Evolutionary conservation across 1,140 invertebrate genomes (phyloP), one percentile per base, ranked within the genome.

Genomic region (Lucilia sericata): DNA sequence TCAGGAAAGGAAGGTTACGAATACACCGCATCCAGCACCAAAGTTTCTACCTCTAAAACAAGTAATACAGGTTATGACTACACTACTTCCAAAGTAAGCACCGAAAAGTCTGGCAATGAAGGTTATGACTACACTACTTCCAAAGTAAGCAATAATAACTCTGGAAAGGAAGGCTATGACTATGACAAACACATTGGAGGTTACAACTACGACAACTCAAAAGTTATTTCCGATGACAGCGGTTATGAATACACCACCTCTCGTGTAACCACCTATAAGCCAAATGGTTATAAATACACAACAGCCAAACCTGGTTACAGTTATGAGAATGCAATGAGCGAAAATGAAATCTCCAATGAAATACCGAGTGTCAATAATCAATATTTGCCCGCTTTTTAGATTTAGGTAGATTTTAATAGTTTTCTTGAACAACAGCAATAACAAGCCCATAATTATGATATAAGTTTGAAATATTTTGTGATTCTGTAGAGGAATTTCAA

Each of bases 341-440:
- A 70, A 70, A 70, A 70, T 21, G 65, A 70, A 70, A 70, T 70
- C 19, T 70, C 65, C n/a, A 80, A 49, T 21, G 76, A 49, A 21
- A 19, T 47, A 25, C 12, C 19, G 0, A 51, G 19, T 4, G 12
- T 80, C 42, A 49, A 30, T 12, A 80, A 80, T 51, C 76, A 80
- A 80, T 80, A 80, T 80, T 80, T 80, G 10, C 76, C 76, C 4
- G 76, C 21, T 25, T 49, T 80, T n/a, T 70, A 70, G 19, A 21
- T 19, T 60, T 42, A n/a, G 13, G 17, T 60, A 14, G 55, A n/a
- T 60, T 60, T 60, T 60, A 30, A 30, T 30, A 30, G 1, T 60
- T 60, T 17, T 17, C 14, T 60, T 60, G 17, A 30, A 30, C 55
- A 5, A 42, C 42, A n/a, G n/a, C 14, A 60, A n/a, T n/a, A n/a